Conservation (phyloP, 2,888 invertebrate species). For the Diaphora mendica region DNA sequence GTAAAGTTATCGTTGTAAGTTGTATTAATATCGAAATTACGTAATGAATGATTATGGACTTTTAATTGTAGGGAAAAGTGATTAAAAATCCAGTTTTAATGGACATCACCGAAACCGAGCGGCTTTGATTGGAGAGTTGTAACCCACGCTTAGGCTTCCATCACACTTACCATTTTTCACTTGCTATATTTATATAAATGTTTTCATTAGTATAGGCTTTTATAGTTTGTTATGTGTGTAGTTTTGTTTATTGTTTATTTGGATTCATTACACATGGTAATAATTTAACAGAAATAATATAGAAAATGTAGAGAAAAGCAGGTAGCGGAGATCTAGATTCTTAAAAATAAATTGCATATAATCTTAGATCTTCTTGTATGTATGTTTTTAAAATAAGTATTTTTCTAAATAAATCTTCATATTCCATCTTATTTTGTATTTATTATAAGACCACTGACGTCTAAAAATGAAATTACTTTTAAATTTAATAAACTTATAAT, state of each 20-base stretch:
- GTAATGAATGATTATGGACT: constrained; percentile 41
- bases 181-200: neutral
- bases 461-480: too few species aligned
- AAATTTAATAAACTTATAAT: too few species aligned
- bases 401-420: neutral
- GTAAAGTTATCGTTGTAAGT: constrained; percentile 16
- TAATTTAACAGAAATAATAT: neutral
- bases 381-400: neutral
- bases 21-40: constrained; percentile 43
- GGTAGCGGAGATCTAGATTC: too few species aligned
- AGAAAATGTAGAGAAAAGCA: neutral
- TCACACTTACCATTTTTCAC: neutral
- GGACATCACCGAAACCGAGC: constrained; percentile 40
- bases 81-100: constrained; percentile 50
- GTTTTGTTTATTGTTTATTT: neutral
- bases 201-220: neutral
- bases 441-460: too few species aligned
- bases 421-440: too few species aligned
- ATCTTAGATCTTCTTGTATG: neutral
- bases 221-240: too few species aligned
- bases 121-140: constrained; percentile 29
- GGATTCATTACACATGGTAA: neutral
- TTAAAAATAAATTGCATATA: too few species aligned
- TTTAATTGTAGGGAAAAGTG: constrained; percentile 10
- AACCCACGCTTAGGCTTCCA: neutral